Conservation (phyloP, 2,113 vertebrate genomes). For the Engystomops pustulosus region DNA sequence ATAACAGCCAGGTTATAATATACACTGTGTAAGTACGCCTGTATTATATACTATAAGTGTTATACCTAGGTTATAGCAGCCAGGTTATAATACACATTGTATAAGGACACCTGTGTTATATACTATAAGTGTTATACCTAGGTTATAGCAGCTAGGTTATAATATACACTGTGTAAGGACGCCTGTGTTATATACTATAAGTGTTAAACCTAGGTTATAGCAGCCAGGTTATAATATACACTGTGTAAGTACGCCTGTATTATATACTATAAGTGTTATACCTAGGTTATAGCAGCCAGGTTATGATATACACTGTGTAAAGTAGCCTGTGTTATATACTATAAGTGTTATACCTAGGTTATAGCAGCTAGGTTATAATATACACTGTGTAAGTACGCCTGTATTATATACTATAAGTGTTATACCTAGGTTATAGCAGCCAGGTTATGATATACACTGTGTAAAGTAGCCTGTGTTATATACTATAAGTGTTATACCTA, state of each 20-base stretch:
- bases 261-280: no score
- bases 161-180: background rate
- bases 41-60: no score
- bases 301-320: background rate
- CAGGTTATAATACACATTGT: background rate
- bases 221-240: background rate
- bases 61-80: background rate
- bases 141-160: background rate
- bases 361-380: background rate
- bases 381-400: background rate
- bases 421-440: background rate
- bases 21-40: background rate
- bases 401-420: no score
- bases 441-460: background rate
- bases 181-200: no score
- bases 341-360: background rate
- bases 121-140: background rate
- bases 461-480: no score
- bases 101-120: no score
- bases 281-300: background rate
- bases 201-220: background rate
- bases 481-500: no score
- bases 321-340: no score
- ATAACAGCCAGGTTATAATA: background rate
- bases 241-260: background rate